These are phyloP conservation scores for Andrena praecox DNA, from an alignment of 2,888 invertebrate genomes.

Conservation along the genomic window DNA sequence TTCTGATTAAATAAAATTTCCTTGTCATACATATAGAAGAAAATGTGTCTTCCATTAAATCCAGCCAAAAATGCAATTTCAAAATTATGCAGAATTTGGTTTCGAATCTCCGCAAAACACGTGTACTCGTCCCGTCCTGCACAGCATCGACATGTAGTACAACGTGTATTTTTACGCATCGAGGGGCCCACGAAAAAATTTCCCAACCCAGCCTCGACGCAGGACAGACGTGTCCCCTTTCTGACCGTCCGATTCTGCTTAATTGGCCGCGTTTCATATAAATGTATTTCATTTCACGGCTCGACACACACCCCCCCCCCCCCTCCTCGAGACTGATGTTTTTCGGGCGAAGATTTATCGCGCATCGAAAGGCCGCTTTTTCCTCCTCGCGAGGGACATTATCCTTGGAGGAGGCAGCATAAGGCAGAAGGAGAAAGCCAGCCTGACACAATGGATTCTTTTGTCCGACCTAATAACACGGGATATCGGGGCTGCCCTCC, in stretches of 20 bases:
- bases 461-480: slow-evolving; percentile 73
- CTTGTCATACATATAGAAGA: no score
- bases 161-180: no score
- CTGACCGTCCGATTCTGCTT: slow-evolving; percentile 15
- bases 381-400: slow-evolving; percentile 55
- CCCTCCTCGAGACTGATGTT: slow-evolving; percentile 10
- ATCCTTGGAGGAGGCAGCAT: slow-evolving; percentile 45
- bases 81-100: neutral
- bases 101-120: no score
- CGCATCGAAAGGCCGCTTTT: slow-evolving; percentile 31
- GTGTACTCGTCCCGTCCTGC: no score
- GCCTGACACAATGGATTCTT: slow-evolving; percentile 67
- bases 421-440: slow-evolving; percentile 52
- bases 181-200: neutral
- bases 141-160: no score
- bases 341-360: slow-evolving; percentile 51
- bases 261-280: slow-evolving; percentile 42
- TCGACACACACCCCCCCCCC: neutral
- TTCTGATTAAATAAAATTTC: neutral
- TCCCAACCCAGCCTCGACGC: neutral
- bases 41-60: neutral
- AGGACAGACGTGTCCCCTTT: neutral
- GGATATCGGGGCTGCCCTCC: slow-evolving; percentile 57
- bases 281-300: slow-evolving; percentile 49
- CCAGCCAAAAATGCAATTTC: neutral